These are phyloP conservation scores for Anthonomus grandis DNA, from an alignment of 1,140 invertebrate species.

Conservation along the genomic window DNA sequence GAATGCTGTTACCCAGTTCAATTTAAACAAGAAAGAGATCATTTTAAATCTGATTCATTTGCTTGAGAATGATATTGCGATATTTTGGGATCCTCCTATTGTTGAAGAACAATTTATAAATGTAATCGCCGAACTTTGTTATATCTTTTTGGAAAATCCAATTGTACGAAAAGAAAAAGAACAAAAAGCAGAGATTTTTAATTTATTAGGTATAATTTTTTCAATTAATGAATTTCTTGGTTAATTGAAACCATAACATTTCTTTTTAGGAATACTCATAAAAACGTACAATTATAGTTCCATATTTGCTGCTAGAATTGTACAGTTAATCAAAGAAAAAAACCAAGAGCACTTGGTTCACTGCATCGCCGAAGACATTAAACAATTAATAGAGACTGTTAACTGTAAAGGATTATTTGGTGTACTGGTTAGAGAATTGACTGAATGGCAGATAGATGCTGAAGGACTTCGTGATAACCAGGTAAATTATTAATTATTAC, in stretches of 20 bases:
- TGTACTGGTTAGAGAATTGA: conserved; percentile 66
- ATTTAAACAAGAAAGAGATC: conserved; percentile 33
- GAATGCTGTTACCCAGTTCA: conserved; percentile 8
- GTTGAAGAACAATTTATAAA: conserved; percentile 61
- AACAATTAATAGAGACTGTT: conserved; percentile 57
- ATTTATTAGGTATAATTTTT: conserved; percentile 45
- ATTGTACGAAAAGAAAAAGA: conserved; percentile 54
- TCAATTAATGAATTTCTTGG: conserved; percentile 52
- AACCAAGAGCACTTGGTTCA: conserved; percentile 61
- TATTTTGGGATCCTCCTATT: conserved; percentile 68
- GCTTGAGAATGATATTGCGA: conserved; percentile 39
- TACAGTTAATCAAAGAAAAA: conserved; percentile 63
- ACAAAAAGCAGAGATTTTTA: conserved; percentile 56
- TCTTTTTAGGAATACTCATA: conserved; percentile 52
- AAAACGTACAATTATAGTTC: conserved; percentile 64
- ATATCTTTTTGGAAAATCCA: conserved; percentile 62
- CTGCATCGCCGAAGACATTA: conserved; percentile 58
- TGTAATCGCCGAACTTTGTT: conserved; percentile 59
- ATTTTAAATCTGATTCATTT: conserved; percentile 32
- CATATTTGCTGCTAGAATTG: conserved; percentile 56
- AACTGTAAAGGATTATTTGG: conserved; percentile 57
- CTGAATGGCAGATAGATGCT: conserved; percentile 56
- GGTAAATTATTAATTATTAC: too few relatives aligned
- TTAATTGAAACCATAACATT: background rate
- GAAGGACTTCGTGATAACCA: conserved; percentile 48